Evolutionary conservation across 2,888 invertebrate genomes (phyloP).

Genomic region (Dicyrtomina minuta): DNA sequence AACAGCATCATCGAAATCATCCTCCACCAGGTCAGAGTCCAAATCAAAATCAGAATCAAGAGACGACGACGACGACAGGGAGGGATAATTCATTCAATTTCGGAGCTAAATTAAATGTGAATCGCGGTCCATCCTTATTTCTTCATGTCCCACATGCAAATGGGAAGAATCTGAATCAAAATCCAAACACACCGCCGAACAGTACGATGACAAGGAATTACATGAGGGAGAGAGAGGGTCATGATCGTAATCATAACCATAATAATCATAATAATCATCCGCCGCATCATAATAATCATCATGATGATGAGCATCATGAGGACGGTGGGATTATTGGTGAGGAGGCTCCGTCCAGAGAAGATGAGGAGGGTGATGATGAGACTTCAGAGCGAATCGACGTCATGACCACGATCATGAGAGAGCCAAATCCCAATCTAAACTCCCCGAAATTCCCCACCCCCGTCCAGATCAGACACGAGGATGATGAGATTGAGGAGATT

Average conservation of each 20-base stretch:
- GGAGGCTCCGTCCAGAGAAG: background rate
- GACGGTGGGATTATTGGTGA: background rate
- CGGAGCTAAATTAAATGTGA: constrained; percentile 1
- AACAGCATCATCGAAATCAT: background rate
- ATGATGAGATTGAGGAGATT: background rate
- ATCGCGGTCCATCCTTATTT: background rate
- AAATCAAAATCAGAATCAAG: too few species aligned
- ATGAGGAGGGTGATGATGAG: background rate
- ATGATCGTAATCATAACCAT: background rate
- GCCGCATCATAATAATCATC: background rate
- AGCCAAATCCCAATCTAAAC: background rate
- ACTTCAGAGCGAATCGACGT: background rate
- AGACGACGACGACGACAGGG: background rate
- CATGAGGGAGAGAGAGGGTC: background rate
- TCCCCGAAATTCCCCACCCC: background rate
- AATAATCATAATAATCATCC: too few species aligned
- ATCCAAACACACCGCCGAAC: too few species aligned
- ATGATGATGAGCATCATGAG: too few species aligned
- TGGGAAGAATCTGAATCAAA: background rate
- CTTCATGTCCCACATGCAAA: constrained; percentile 5
- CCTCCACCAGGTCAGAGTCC: too few species aligned
- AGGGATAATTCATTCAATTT: constrained; percentile 3
- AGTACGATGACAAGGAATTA: background rate
- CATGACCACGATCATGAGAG: constrained; percentile 15
- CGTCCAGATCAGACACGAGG: background rate